Percentiles rank a stretch among this genome's conserved stretches.
These are phyloP conservation scores for Alfaro cultratus DNA, from an alignment of 2,797 vertebrate species.

Conservation along the genomic window DNA sequence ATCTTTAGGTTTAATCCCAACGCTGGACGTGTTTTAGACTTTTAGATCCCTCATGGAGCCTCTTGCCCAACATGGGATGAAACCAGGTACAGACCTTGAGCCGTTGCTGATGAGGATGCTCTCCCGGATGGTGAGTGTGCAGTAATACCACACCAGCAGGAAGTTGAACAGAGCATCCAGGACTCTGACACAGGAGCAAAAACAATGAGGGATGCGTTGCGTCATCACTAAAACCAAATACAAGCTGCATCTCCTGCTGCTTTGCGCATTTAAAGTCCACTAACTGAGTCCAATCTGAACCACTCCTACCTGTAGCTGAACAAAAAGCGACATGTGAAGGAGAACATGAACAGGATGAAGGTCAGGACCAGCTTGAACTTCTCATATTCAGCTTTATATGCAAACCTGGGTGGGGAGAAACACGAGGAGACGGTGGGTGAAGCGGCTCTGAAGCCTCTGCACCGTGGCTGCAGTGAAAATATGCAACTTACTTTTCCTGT, in stretches of 20 bases:
- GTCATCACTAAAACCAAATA: background rate
- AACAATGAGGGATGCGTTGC: background rate
- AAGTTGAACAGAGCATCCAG: slow-evolving; percentile 95
- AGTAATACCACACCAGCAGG: slow-evolving; percentile 98
- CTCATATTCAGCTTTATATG: slow-evolving; percentile 98
- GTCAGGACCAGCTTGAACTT: slow-evolving; percentile 97
- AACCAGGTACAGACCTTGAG: slow-evolving; percentile 82
- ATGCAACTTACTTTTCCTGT: slow-evolving; percentile 76
- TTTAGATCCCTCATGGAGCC: background rate
- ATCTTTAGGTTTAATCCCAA: too few species aligned
- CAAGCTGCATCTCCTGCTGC: background rate
- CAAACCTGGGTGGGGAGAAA: slow-evolving; percentile 82
- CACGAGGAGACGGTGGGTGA: background rate
- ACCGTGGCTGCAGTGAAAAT: background rate
- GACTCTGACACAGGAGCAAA: slow-evolving; percentile 78
- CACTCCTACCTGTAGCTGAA: slow-evolving; percentile 89
- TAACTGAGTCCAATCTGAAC: background rate
- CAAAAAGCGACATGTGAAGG: slow-evolving; percentile 91
- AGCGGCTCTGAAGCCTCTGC: accelerated
- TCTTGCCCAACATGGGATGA: background rate
- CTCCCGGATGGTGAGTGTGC: slow-evolving; percentile 96
- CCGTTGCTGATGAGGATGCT: slow-evolving; percentile 96
- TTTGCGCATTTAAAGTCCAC: background rate
- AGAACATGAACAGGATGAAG: slow-evolving; percentile 91
- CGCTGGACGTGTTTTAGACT: background rate